These are phyloP conservation scores for Drosophila demipolita DNA, from an alignment of 2,888 invertebrate genomes.

Conservation along the genomic window DNA sequence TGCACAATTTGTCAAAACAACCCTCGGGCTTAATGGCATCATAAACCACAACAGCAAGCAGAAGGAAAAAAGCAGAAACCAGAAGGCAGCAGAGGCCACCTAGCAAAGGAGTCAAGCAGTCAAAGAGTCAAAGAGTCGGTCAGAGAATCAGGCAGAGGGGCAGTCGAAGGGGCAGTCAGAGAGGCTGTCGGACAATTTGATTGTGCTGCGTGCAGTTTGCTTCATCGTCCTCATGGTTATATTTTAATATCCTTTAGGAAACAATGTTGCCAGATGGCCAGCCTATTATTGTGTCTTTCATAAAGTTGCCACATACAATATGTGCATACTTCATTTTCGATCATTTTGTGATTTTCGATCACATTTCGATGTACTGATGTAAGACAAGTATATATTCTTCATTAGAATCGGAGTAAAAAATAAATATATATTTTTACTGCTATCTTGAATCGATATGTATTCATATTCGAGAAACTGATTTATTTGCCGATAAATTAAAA, in stretches of 20 bases:
- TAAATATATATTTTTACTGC: too few relatives aligned
- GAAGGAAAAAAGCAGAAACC: constrained; percentile 40
- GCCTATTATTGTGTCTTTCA: background rate
- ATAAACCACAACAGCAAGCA: constrained; percentile 65
- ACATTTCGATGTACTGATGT: background rate
- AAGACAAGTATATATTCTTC: background rate
- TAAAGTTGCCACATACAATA: background rate
- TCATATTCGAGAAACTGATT: background rate
- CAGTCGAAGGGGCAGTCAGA: constrained; percentile 22
- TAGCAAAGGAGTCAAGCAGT: constrained; percentile 2
- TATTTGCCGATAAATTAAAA: background rate
- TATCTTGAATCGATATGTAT: background rate
- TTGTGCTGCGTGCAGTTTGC: constrained; percentile 39
- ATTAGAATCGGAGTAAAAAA: background rate
- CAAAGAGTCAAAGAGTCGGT: background rate
- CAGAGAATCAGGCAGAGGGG: background rate
- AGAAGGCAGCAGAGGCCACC: constrained; percentile 9
- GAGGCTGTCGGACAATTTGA: constrained; percentile 42
- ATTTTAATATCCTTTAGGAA: constrained; percentile 17
- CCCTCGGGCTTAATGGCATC: constrained; percentile 76
- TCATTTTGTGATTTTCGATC: too few relatives aligned
- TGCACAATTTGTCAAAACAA: constrained; percentile 82
- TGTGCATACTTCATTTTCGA: background rate
- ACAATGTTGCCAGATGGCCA: background rate
- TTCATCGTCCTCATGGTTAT: constrained; percentile 17